A percentile compares a stretch with the other conserved stretches of the same genome.
Conservation (phyloP, 2,113 vertebrate genomes). For the Ceyx margarethae region DNA sequence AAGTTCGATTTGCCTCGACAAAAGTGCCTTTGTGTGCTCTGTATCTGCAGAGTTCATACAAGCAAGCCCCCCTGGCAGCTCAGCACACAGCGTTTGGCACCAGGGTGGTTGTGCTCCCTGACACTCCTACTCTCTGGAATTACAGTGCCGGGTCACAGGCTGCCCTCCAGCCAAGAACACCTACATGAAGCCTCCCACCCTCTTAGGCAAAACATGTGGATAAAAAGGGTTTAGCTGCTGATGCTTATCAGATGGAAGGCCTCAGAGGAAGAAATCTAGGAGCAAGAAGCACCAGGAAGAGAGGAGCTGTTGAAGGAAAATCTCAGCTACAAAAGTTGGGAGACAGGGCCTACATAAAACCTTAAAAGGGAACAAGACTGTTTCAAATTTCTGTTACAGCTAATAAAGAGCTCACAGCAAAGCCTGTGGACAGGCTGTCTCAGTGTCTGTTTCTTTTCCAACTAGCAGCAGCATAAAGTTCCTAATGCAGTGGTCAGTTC, state of each 20-base stretch:
- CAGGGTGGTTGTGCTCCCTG: accelerated
- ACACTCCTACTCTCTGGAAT: background rate
- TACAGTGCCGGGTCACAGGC: background rate
- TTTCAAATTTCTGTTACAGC: background rate
- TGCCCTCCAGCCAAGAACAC: background rate
- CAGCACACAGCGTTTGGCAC: background rate
- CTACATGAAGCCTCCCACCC: background rate
- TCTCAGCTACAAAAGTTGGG: background rate
- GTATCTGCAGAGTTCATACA: background rate
- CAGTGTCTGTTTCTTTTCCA: background rate
- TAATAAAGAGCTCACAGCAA: background rate
- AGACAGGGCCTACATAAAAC: background rate
- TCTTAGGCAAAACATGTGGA: background rate
- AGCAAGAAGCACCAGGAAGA: background rate
- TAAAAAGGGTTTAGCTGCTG: background rate
- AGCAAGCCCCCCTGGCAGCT: background rate
- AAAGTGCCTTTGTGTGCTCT: constrained; percentile 18
- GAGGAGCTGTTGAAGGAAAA: background rate
- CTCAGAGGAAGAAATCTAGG: background rate
- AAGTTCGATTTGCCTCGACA: background rate
- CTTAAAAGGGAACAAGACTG: background rate
- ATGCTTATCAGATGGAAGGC: background rate
- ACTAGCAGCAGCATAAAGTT: background rate
- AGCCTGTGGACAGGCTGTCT: background rate
- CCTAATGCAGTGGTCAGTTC: background rate